Percentiles rank a stretch among this genome's conserved stretches.
Conservation (phyloP, 2,113 vertebrate species). For the Octodon degus region DNA sequence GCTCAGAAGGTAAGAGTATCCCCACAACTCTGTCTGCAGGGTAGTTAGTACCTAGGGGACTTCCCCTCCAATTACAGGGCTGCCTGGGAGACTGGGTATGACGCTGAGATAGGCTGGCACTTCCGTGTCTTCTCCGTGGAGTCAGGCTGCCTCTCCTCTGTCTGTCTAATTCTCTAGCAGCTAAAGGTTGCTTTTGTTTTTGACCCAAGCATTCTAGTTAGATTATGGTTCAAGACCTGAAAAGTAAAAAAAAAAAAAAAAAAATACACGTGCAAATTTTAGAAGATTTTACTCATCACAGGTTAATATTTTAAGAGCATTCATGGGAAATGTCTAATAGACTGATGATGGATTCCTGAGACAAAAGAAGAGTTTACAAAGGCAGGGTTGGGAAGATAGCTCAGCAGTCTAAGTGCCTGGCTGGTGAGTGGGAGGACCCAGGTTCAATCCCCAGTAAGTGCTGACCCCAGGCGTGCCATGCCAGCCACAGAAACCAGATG, state of each 20-base stretch:
- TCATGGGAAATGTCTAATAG: neutral
- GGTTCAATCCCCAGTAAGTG: too few relatives aligned
- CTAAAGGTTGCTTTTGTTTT: neutral
- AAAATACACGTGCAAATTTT: neutral
- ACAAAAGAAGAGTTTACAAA: neutral
- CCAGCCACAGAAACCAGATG: too few relatives aligned
- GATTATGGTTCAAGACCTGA: neutral
- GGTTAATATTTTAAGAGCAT: neutral
- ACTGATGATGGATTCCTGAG: neutral
- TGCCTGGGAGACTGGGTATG: neutral
- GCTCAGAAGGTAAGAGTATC: neutral
- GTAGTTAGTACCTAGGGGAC: neutral
- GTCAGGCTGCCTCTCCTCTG: neutral
- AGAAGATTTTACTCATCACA: neutral
- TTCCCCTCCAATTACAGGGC: neutral
- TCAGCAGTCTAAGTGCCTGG: too few relatives aligned
- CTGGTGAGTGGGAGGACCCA: too few relatives aligned
- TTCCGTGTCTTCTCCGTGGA: neutral
- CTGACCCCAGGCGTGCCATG: too few relatives aligned
- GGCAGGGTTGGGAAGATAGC: too few relatives aligned
- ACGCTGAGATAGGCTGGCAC: neutral
- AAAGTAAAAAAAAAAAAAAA: neutral
- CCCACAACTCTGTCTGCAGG: neutral
- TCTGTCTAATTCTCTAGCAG: neutral
- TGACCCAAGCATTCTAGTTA: neutral